Percentiles rank a stretch among this genome's conserved stretches.
These are phyloP conservation scores for Tromatobia lineatoria DNA, from an alignment of 2,888 invertebrate species.

Conservation along the genomic window DNA sequence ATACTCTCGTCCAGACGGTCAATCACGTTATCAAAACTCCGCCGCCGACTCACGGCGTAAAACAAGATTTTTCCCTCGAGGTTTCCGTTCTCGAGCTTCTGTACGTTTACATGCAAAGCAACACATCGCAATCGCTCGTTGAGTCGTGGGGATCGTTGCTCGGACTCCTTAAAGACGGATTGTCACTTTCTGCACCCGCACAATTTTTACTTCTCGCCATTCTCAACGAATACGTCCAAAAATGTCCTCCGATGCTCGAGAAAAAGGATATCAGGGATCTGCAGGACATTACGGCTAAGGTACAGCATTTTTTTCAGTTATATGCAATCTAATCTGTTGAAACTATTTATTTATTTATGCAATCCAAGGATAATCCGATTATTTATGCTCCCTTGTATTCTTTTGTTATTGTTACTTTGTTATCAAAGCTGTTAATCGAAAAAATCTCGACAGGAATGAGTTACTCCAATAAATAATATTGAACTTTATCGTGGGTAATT, in stretches of 20 bases:
- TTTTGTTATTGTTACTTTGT: too few species aligned
- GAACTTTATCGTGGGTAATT: too few species aligned
- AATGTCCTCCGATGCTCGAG: conserved; percentile 91
- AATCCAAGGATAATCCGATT: too few species aligned
- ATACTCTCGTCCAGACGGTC: conserved; percentile 93
- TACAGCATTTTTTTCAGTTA: conserved; percentile 73
- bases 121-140: conserved; percentile 89
- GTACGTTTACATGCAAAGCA: conserved; percentile 90
- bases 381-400: too few species aligned
- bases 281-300: conserved; percentile 91
- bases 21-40: conserved; percentile 94
- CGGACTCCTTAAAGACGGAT: conserved; percentile 91
- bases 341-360: too few species aligned
- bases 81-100: conserved; percentile 94
- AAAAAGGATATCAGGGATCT: conserved; percentile 93
- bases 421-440: too few species aligned
- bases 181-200: conserved; percentile 91
- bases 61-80: conserved; percentile 89
- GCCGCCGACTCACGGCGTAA: conserved; percentile 88
- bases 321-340: conserved; percentile 85
- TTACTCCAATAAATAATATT: too few species aligned
- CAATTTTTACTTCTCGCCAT: conserved; percentile 93
- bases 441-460: too few species aligned
- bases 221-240: conserved; percentile 93
- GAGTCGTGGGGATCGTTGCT: conserved; percentile 93